phyloP scores from a whole-genome alignment of 1,140 invertebrate genomes.

The Wasmannia auropunctata region DNA sequence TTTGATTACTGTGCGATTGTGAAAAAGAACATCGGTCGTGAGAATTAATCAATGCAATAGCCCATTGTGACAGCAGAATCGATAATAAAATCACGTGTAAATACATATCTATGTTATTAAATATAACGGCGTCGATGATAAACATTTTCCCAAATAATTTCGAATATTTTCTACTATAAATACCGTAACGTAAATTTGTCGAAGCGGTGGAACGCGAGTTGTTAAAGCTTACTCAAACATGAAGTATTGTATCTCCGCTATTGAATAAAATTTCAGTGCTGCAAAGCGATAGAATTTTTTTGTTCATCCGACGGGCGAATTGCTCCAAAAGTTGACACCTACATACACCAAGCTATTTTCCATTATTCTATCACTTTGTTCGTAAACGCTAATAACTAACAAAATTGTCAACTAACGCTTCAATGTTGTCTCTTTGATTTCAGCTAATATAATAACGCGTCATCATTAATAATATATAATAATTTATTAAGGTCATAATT shows the following conservation, averaged over 20 bases:
- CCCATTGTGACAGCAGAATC: neutral
- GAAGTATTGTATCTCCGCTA: constrained; percentile 45
- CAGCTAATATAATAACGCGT: neutral
- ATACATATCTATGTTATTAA: constrained; percentile 13
- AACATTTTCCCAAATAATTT: constrained; percentile 29
- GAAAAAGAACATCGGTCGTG: neutral
- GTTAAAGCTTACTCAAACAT: constrained; percentile 34
- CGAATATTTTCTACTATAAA: constrained; percentile 19
- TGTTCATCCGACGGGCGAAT: neutral
- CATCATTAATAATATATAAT: neutral
- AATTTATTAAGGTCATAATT: neutral
- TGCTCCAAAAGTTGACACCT: constrained; percentile 6
- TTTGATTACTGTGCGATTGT: neutral
- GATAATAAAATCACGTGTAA: constrained; percentile 23
- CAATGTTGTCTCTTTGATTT: constrained; percentile 1
- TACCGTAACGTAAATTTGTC: constrained; percentile 12
- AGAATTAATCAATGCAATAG: constrained; percentile 14
- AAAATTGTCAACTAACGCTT: constrained; percentile 22
- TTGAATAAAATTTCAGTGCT: constrained; percentile 42
- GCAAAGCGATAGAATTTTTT: constrained; percentile 16
- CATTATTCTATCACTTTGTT: neutral
- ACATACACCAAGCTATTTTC: neutral
- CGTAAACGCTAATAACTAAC: neutral
- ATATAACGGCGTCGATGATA: neutral
- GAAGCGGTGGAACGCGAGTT: constrained; percentile 14